phyloP scores from a whole-genome alignment of 2,888 invertebrate genomes.

The Nephrotoma flavescens region DNA sequence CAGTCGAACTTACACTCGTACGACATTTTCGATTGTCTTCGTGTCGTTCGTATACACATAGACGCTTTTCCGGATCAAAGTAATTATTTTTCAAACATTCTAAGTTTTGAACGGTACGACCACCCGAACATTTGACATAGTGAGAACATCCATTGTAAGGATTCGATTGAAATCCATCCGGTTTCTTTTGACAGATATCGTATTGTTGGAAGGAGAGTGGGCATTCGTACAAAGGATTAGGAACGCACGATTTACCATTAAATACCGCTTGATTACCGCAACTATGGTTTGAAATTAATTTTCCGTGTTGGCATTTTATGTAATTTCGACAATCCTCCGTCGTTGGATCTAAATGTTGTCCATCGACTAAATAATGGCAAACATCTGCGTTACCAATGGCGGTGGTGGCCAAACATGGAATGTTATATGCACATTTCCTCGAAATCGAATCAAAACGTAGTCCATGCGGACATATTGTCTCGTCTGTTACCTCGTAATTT shows the following conservation, averaged over 20 bases:
- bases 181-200: slow-evolving; percentile 33
- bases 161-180: slow-evolving; percentile 32
- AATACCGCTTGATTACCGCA: slow-evolving; percentile 23
- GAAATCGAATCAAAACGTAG: slow-evolving; percentile 19
- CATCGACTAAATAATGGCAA: slow-evolving; percentile 20
- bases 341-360: slow-evolving; percentile 22
- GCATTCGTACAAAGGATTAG: slow-evolving; percentile 18
- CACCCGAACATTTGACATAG: slow-evolving; percentile 24
- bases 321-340: slow-evolving; percentile 23
- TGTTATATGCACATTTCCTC: slow-evolving; percentile 17
- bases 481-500: slow-evolving; percentile 19
- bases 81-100: slow-evolving; percentile 21
- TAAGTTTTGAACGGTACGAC: slow-evolving; percentile 17
- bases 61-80: slow-evolving; percentile 21
- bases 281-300: slow-evolving; percentile 17
- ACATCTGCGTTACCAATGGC: slow-evolving; percentile 6
- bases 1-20: slow-evolving; percentile 15
- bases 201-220: slow-evolving; percentile 12
- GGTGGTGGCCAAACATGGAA: slow-evolving; percentile 13
- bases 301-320: slow-evolving; percentile 21
- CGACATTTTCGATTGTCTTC: slow-evolving; percentile 16
- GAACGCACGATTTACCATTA: slow-evolving; percentile 24
- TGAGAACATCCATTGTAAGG: slow-evolving; percentile 22
- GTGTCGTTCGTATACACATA: slow-evolving; percentile 18
- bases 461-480: slow-evolving; percentile 20